Conservation (phyloP, 2,888 invertebrate species). For the Argyresthia goedartella region DNA sequence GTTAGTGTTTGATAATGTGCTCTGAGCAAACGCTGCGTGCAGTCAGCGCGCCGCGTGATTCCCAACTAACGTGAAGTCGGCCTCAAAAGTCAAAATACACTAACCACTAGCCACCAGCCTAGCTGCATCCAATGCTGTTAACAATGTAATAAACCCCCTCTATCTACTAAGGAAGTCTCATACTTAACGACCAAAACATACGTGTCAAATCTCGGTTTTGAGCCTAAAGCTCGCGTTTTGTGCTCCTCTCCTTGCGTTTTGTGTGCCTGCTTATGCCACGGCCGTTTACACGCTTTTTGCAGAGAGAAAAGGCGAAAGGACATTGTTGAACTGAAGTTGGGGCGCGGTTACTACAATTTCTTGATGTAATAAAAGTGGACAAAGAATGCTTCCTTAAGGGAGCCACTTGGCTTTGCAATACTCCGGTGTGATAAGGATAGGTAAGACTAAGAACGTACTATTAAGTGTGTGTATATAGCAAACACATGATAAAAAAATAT, state of each 20-base stretch:
- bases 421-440: too few species aligned
- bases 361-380: background rate
- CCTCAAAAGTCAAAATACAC: too few species aligned
- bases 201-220: constrained; percentile 13
- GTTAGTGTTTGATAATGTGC: background rate
- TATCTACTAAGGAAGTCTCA: background rate
- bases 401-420: background rate
- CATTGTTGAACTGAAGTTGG: constrained; percentile 22
- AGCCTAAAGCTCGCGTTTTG: constrained; percentile 22
- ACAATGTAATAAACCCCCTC: background rate
- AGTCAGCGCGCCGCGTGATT: constrained; percentile 20
- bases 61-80: constrained; percentile 42
- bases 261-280: constrained; percentile 55
- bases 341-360: constrained; percentile 1
- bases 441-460: too few species aligned
- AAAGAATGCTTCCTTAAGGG: background rate
- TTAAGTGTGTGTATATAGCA: too few species aligned
- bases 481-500: too few species aligned
- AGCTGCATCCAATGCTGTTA: background rate
- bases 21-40: constrained; percentile 18
- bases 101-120: background rate
- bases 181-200: constrained; percentile 4
- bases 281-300: constrained; percentile 51
- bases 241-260: constrained; percentile 37
- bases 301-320: constrained; percentile 63